A percentile compares a stretch with the other conserved stretches of the same genome.
These are phyloP conservation scores for Ricordea florida DNA, from an alignment of 92 coral and sea anemone genomes.

Conservation along the genomic window DNA sequence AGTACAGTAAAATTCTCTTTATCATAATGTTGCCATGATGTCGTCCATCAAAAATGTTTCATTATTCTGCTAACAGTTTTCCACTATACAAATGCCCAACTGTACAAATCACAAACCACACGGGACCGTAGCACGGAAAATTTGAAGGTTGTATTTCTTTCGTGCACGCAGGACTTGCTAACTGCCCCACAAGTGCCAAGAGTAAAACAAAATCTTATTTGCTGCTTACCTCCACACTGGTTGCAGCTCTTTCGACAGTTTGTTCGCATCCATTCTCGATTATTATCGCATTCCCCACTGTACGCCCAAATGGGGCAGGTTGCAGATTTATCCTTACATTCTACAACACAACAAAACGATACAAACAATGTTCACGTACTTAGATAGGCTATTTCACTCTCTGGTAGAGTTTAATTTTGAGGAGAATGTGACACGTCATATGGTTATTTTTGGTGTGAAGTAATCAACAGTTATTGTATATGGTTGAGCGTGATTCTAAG, in stretches of 20 bases:
- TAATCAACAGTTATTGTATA: background rate
- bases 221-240: constrained; percentile 58
- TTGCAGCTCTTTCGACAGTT: constrained; percentile 68
- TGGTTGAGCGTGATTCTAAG: too few species aligned
- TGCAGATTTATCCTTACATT: constrained; percentile 19
- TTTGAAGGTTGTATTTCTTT: too few species aligned
- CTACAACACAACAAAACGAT: background rate
- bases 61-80: too few species aligned
- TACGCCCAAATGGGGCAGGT: constrained; percentile 68
- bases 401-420: background rate
- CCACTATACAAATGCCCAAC: too few species aligned
- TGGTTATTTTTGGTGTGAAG: background rate
- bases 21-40: too few species aligned
- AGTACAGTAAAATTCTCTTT: too few species aligned
- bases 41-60: too few species aligned
- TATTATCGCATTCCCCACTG: constrained; percentile 42
- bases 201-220: background rate
- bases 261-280: constrained; percentile 53
- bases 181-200: background rate
- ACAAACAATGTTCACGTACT: background rate
- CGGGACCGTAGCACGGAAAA: too few species aligned
- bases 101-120: too few species aligned
- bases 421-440: too few species aligned
- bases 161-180: background rate
- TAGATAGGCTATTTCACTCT: background rate